Evolutionary conservation across 1,140 invertebrate genomes (phyloP).

Genomic region (Muscidifurax raptorellus): DNA sequence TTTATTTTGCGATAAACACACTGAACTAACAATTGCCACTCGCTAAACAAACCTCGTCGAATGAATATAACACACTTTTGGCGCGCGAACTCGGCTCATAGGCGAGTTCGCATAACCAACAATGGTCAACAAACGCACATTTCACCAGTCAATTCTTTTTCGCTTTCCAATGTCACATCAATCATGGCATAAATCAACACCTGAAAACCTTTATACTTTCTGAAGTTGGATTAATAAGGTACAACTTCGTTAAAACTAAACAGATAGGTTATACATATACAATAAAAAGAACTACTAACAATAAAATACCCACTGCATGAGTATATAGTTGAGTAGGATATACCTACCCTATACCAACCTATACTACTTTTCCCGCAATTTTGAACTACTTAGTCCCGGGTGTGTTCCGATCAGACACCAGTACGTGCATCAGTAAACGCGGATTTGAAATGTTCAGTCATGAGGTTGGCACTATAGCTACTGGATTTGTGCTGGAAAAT

Average conservation of each 20-base stretch:
- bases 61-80: not conserved
- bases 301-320: no score
- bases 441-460: no score
- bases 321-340: no score
- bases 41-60: not conserved
- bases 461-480: no score
- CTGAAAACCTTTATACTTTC: not conserved
- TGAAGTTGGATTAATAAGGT: no score
- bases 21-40: not conserved
- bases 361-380: conserved; percentile 40
- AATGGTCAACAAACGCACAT: not conserved
- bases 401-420: no score
- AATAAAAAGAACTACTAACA: not conserved
- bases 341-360: no score
- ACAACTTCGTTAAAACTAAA: not conserved
- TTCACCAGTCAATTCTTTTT: not conserved
- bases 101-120: conserved; percentile 7
- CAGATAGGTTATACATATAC: not conserved
- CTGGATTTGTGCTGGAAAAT: no score
- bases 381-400: no score
- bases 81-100: not conserved
- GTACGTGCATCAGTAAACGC: no score
- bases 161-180: not conserved
- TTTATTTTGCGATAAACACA: conserved; percentile 12
- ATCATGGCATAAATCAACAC: no score